Base-by-base conservation (phyloP, 2,797 vertebrate genomes). In the Gila robusta region DNA sequence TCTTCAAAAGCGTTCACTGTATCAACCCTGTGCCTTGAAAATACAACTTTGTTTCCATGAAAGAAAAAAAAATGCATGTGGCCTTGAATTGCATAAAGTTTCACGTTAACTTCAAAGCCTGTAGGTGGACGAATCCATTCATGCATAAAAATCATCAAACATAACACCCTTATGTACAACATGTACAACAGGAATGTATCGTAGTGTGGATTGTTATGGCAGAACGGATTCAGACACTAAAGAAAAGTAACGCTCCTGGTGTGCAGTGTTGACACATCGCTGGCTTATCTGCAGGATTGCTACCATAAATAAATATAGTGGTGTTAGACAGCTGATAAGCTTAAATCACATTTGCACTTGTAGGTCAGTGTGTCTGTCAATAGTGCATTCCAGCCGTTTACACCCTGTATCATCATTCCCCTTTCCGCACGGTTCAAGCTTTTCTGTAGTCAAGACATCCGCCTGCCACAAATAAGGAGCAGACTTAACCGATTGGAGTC, bases 291-390 rank as follows among this genome's bases (percentile, higher is more conserved):
- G 71, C 5, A 21, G 28, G 44, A 88, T 76, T 87, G 52, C 28
- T 17, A 26, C 72, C 86, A 77, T 87, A 88, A 88, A 84, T 37
- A 90, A 86, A 77, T 70, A 86, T 23, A 21, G 79, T 19, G 2
- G 71, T 62, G 87, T 87, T 81, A 86, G 76, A 86, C 70, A 67
- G 54, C 59, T 82, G 89, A 90, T 84, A 88, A 84, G 86, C 78
- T 1, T n/a, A 64, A 82, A 77, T 52, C 77, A 44, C 76, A 49
- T 17, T 23, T 21, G 16, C 79, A 66, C 77, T 52, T 49, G 73
- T 49, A 49, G 79, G 47, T 79, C 83, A 84, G 72, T 23, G 74
- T 37, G 78, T 72, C 56, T 59, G 47, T 49, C 16, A 49, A 54
- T 54, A 21, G 44, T 70, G 74, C n/a, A 21, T 14, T 84, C 52